Evolutionary conservation across 2,888 invertebrate species (phyloP).

Genomic region (Mythimna lalbum): DNA sequence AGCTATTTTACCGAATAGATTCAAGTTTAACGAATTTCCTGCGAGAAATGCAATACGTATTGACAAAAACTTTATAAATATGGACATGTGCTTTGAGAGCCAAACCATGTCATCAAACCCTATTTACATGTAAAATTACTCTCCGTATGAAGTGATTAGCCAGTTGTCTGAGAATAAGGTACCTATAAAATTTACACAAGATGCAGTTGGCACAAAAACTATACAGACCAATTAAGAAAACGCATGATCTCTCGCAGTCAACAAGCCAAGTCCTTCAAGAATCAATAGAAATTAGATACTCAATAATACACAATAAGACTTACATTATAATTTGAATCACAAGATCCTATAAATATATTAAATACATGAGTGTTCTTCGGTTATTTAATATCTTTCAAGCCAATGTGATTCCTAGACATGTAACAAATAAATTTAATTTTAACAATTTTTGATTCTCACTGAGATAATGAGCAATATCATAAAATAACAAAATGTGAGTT

Average conservation of each 20-base stretch:
- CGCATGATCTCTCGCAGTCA: constrained; percentile 17
- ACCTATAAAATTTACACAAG: neutral
- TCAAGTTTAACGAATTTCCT: constrained; percentile 18
- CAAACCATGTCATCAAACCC: neutral
- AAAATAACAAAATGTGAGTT: constrained; percentile 22
- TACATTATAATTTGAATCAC: constrained; percentile 56
- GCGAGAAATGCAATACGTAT: constrained; percentile 5
- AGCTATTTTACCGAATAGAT: constrained; percentile 52
- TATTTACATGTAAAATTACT: neutral
- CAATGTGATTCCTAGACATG: constrained; percentile 27
- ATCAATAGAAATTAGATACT: constrained; percentile 40
- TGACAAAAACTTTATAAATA: constrained; percentile 8
- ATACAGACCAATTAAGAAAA: constrained; percentile 5
- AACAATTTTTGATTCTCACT: constrained; percentile 33
- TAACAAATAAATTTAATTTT: constrained; percentile 49
- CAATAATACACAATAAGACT: constrained; percentile 47
- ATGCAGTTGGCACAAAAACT: constrained; percentile 9
- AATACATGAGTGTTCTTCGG: constrained; percentile 16
- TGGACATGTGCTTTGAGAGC: neutral
- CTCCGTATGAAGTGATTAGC: neutral
- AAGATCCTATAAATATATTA: constrained; percentile 40
- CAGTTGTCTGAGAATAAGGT: too few relatives aligned
- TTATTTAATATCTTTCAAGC: constrained; percentile 39
- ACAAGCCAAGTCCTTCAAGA: constrained; percentile 18
- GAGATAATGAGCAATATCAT: constrained; percentile 16